Base-by-base conservation (phyloP, 53 echinoderm and acorn worm species). In the Echinometra lucunter region DNA sequence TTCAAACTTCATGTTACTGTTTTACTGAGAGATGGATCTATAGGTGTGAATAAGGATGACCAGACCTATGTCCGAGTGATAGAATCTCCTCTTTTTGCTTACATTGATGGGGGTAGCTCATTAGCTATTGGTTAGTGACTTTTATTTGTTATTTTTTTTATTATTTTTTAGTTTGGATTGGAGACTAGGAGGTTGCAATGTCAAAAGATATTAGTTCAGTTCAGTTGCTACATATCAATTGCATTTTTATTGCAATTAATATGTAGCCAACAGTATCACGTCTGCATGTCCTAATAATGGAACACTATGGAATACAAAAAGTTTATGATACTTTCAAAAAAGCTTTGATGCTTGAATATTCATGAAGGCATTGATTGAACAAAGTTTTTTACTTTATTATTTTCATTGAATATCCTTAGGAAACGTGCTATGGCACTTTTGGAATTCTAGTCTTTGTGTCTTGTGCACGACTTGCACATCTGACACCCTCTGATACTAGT, bases 51-150 rank as follows among this genome's bases (percentile, higher is more conserved):
- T 78, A 95, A 92, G 45, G 63, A 42, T 66, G 95, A 97, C 21
- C 96, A 97, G 81, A 97, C 96, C 78, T 97, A 92, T 69, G 45
- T 97, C 44, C 93, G 95, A 56, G 96, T 98, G 38, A 91, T 94
- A 37, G 35, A 93, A 6, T 90, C 95, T 47, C 66, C 95, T 28
- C 89, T 98, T 17, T 94, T 95, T 90, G 95, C 98, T 10, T 93
- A 85, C 74, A 98, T 98, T 80, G 89, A 55, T 87, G 97, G 98
- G 58, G 98, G 98, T 25, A 95, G 97, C 47, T 45, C 95, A 28
- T 66, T 95, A 37, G 66, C 82, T 60, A 45, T 95, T 70, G 96
- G 98, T 98, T 81, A 97, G 97, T 96, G n/a, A 35, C 45, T 70
- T 45, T 27, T 35, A 23, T 63, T 19, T 21, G 21, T 23, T 4